Conservation (phyloP, 2,113 vertebrate genomes). For the Tyrannus savana region DNA sequence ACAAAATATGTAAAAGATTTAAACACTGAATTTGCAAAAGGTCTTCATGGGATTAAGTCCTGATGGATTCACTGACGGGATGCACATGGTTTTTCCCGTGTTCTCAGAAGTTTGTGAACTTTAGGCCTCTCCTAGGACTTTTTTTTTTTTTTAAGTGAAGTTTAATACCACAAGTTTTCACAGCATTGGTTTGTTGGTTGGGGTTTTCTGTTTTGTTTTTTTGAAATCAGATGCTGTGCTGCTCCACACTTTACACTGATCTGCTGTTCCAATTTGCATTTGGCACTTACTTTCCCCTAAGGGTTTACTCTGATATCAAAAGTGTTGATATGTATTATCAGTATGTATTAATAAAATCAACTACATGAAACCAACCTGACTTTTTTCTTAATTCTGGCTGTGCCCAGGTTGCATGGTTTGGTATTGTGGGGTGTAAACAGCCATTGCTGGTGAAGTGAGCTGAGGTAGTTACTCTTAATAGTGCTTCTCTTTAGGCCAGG, state of each 20-base stretch:
- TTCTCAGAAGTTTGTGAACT: not conserved
- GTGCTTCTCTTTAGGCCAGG: not conserved
- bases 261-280: not conserved
- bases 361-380: not conserved
- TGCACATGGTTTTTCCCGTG: not conserved
- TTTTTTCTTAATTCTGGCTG: not conserved
- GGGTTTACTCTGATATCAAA: slow-evolving; percentile 25
- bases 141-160: not conserved
- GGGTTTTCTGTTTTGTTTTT: not conserved
- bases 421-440: not conserved
- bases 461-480: not conserved
- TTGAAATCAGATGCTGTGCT: not conserved
- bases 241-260: not conserved
- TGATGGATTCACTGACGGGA: not conserved
- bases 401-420: not conserved
- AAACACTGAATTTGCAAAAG: slow-evolving; percentile 16
- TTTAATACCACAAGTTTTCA: not conserved
- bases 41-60: not conserved
- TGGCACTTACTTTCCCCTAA: not conserved
- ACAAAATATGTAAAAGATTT: not conserved
- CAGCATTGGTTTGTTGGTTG: not conserved
- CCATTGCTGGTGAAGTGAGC: not conserved
- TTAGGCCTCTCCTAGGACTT: not conserved
- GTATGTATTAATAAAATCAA: slow-evolving; percentile 57
- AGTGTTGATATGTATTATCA: slow-evolving; percentile 30